Evolutionary conservation across 37 sponge, comb jelly and placozoan species (phyloP), one percentile per base, ranked within the genome.

Genomic region (Halichondria panicea): DNA sequence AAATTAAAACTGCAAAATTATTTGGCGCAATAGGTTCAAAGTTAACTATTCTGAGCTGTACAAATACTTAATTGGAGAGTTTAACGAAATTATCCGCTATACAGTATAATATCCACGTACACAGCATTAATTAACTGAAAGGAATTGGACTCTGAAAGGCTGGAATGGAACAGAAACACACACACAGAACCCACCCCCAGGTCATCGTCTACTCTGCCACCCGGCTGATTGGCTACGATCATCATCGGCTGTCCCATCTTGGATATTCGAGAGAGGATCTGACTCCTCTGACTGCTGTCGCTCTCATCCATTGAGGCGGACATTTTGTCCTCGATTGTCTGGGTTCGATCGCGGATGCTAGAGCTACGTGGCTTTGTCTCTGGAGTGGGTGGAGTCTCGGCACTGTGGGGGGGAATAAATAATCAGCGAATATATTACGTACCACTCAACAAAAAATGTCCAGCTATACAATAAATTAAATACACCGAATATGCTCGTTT

Each of bases 191-290:
- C 22, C 56, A 55, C 56, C 22, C 56, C 22, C 56, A 55, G 25
- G 8, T n/a, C n/a, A n/a, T n/a, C n/a, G n/a, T n/a, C n/a, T n/a
- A n/a, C 11, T 15, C 52, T 24, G 19, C 11, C n/a, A n/a, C 43
- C 41, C 4, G 74, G n/a, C 24, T 42, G 3, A 27, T 12, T 18
- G 31, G 74, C 5, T 6, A 76, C 13, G 39, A 67, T 58, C 55
- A 70, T 61, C 75, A 86, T 91, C 2, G 87, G 52, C 72, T 91
- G 86, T 3, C 89, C 93, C 92, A 94, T 90, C 69, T 90, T 90
- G 60, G 94, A 90, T 46, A 94, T 90, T 22, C 87, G 76, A 11
- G 70, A 70, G 69, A 94, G 67, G 35, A 94, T 82, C 39, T 94
- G 76, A 19, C 84, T 81, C 81, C 80, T 19, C 72, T 72, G 15